Evolutionary conservation across 2,888 invertebrate genomes (phyloP), one percentile per base, ranked within the genome.

Genomic region (Choristoneura rosaceana): DNA sequence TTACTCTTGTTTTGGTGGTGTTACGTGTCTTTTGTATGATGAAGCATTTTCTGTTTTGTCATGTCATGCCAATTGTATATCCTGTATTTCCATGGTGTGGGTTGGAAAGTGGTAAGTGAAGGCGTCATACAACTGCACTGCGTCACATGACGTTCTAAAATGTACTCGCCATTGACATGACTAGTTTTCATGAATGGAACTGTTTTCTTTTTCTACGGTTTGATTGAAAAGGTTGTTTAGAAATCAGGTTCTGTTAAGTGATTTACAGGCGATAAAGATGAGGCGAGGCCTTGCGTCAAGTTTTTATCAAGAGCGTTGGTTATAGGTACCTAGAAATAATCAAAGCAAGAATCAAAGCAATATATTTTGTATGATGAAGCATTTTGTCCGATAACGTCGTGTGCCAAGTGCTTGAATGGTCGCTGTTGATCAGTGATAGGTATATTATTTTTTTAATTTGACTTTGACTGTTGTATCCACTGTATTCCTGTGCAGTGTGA

Each of bases 111-210:
- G 52, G 52, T 17, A 9, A 52, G 12, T 25, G 12, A 10, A 25
- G 10, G 4, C 55, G 55, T 25, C 25, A 12, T 17, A 41, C 1
- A 10, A 12, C 34, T 61, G 12, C 43, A 15, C 41, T 17, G 41
- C 1, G 17, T 47, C 41, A 47, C 47, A 63, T 63, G 47, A 50
- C 43, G 4, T 5, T 43, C 4, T 12, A 4, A 25, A 62, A 62
- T 61, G 43, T 9, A 12, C 4, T 7, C 5, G 14, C 43, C 15
- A 14, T 12, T 47, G 47, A 14, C 47, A 14, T 71, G 66, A 38
- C 38, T 58, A 17, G 7, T 38, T 34, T 71, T 71, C 55, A 45
- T 71, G 52, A 55, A 61, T 71, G 10, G 67, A 71, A 71, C 43
- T 8, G 8, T 60, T 33, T 52, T 61, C 33, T 52, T 70, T 47